Percentiles rank a stretch among this genome's conserved stretches.
Conservation (phyloP, 2,888 invertebrate species). For the Julus scandinavius region DNA sequence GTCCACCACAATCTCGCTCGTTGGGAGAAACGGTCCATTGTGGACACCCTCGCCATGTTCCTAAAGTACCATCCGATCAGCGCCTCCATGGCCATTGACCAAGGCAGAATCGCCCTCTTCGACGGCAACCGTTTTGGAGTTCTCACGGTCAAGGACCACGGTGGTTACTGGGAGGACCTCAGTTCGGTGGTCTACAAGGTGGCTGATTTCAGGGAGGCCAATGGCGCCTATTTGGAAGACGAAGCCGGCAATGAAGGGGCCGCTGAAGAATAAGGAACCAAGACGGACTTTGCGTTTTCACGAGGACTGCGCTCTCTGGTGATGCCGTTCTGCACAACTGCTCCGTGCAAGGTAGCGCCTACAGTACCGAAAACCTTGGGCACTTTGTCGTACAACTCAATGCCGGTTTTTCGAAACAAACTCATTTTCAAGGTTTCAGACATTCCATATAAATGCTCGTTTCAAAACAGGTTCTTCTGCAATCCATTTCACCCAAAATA, state of each 20-base stretch:
- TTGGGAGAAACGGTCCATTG: conserved; percentile 59
- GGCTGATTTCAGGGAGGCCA: conserved; percentile 58
- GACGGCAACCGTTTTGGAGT: conserved; percentile 58
- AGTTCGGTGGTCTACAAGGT: conserved; percentile 58
- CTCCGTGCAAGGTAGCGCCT: neutral
- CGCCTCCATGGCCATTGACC: conserved; percentile 58
- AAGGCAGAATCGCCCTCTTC: conserved; percentile 57
- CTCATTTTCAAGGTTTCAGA: conserved; percentile 3
- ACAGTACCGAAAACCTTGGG: neutral
- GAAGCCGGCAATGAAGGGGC: conserved; percentile 51
- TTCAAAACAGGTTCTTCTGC: conserved; percentile 1
- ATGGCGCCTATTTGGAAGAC: conserved; percentile 58
- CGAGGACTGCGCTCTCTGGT: conserved; percentile 21
- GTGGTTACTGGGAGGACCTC: conserved; percentile 59
- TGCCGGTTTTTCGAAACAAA: neutral
- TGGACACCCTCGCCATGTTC: conserved; percentile 59
- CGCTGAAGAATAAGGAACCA: conserved; percentile 47
- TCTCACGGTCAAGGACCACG: conserved; percentile 58
- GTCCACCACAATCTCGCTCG: conserved; percentile 63
- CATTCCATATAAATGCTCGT: too few relatives aligned
- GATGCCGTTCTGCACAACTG: neutral
- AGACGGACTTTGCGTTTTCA: neutral
- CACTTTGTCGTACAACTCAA: neutral
- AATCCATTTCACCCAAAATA: neutral
- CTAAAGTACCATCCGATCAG: conserved; percentile 58